phyloP scores from a whole-genome alignment of 2,888 invertebrate species.

The Pseudanteris insignis region DNA sequence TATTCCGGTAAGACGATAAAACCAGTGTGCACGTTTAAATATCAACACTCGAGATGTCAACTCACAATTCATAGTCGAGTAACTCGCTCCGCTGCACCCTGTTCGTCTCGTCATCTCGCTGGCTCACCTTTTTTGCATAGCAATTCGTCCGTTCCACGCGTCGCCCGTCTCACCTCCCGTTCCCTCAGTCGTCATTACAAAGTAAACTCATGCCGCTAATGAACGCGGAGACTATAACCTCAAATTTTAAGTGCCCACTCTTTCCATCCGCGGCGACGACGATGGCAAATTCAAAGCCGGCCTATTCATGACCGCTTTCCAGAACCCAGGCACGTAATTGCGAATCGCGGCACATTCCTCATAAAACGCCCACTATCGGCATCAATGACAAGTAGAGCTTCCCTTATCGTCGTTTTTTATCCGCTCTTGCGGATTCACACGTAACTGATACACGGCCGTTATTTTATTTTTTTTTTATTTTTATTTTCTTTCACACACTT shows the following conservation, averaged over 20 bases:
- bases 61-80: no score
- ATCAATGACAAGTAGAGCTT: conserved; percentile 7
- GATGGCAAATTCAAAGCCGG: conserved; percentile 33
- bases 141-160: background rate
- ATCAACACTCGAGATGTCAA: no score
- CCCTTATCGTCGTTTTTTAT: conserved; percentile 9
- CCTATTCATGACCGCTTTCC: conserved; percentile 28
- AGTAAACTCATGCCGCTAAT: conserved; percentile 60
- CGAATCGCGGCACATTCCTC: conserved; percentile 23
- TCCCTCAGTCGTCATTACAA: conserved; percentile 44
- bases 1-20: no score
- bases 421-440: no score
- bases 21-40: no score
- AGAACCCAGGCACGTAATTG: conserved; percentile 17
- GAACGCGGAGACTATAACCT: conserved; percentile 58
- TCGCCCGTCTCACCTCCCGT: conserved; percentile 3
- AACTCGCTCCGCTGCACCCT: no score
- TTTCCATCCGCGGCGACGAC: conserved; percentile 41
- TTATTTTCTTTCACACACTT: no score
- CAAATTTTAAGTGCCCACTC: conserved; percentile 55
- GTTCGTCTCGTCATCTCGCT: no score
- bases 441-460: no score
- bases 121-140: no score
- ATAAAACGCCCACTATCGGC: conserved; percentile 24
- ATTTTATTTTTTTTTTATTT: no score